A percentile compares a stretch with the other conserved stretches of the same genome.
Conservation (phyloP, 2,888 invertebrate genomes). For the Clanis bilineata region DNA sequence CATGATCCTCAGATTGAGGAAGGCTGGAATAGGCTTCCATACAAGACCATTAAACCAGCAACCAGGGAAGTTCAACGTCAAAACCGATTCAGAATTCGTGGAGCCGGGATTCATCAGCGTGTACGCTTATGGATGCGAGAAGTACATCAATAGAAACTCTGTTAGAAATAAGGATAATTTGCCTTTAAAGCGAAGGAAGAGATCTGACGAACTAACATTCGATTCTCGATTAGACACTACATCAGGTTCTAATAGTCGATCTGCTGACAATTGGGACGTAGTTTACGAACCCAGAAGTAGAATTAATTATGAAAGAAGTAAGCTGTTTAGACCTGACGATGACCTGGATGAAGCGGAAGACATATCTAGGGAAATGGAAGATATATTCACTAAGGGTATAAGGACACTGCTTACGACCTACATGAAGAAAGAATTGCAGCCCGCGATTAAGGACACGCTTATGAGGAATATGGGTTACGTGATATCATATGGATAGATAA, state of each 20-base stretch:
- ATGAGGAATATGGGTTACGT: slow-evolving; percentile 95
- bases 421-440: slow-evolving; percentile 92
- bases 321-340: slow-evolving; percentile 76
- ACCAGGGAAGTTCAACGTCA: slow-evolving; percentile 86
- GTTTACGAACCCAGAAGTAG: slow-evolving; percentile 63
- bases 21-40: slow-evolving; percentile 90
- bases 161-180: slow-evolving; percentile 64
- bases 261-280: slow-evolving; percentile 59
- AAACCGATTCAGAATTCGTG: slow-evolving; percentile 91
- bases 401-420: slow-evolving; percentile 90
- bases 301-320: slow-evolving; percentile 72
- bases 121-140: slow-evolving; percentile 91
- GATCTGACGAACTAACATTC: slow-evolving; percentile 72
- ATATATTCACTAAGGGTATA: slow-evolving; percentile 92
- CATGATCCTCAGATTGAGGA: slow-evolving; percentile 89
- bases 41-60: slow-evolving; percentile 87
- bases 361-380: slow-evolving; percentile 91
- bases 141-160: slow-evolving; percentile 72
- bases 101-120: slow-evolving; percentile 93
- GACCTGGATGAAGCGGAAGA: slow-evolving; percentile 84
- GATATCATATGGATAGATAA: slow-evolving; percentile 89
- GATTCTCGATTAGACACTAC: slow-evolving; percentile 52
- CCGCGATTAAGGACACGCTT: slow-evolving; percentile 92
- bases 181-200: slow-evolving; percentile 54
- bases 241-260: slow-evolving; percentile 46